Percentiles rank a stretch among this genome's conserved stretches.
Conservation (phyloP, 2,797 vertebrate genomes). For the Sebastes iracundus region DNA sequence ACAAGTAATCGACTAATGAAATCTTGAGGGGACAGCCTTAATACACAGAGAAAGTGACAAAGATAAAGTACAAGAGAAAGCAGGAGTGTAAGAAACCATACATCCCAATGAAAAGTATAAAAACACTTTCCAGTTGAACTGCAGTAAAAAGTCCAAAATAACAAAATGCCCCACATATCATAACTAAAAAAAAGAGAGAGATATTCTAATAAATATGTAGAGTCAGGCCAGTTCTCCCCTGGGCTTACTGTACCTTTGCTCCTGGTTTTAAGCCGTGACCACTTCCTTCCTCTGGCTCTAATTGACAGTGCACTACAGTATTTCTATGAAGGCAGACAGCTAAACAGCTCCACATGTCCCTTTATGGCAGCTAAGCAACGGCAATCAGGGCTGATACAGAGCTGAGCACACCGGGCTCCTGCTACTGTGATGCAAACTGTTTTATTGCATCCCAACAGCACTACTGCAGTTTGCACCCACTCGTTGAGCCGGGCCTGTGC, state of each 20-base stretch:
- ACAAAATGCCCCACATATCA: neutral
- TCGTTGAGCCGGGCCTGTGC: neutral
- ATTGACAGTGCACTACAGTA: slow-evolving; percentile 27
- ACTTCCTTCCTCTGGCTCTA: slow-evolving; percentile 64
- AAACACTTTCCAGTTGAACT: neutral
- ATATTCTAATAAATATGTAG: neutral
- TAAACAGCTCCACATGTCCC: slow-evolving; percentile 43
- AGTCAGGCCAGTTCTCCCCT: slow-evolving; percentile 12
- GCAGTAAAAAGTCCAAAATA: neutral
- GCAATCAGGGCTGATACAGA: slow-evolving; percentile 34
- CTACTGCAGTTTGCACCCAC: slow-evolving; percentile 9
- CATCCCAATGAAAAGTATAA: neutral
- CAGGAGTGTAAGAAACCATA: neutral
- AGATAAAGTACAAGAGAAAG: neutral
- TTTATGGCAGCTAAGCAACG: slow-evolving; percentile 25
- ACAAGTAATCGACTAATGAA: too few relatives aligned
- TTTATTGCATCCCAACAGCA: slow-evolving; percentile 34
- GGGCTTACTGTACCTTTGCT: neutral
- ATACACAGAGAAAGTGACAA: neutral
- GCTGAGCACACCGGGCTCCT: neutral
- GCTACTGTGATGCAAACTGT: slow-evolving; percentile 25
- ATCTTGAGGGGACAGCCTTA: neutral
- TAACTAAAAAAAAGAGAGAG: neutral
- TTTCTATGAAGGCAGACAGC: slow-evolving; percentile 15
- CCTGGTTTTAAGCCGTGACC: slow-evolving; percentile 25